Evolutionary conservation across 2,888 invertebrate species (phyloP).

Genomic region (Periphyllus acericola): DNA sequence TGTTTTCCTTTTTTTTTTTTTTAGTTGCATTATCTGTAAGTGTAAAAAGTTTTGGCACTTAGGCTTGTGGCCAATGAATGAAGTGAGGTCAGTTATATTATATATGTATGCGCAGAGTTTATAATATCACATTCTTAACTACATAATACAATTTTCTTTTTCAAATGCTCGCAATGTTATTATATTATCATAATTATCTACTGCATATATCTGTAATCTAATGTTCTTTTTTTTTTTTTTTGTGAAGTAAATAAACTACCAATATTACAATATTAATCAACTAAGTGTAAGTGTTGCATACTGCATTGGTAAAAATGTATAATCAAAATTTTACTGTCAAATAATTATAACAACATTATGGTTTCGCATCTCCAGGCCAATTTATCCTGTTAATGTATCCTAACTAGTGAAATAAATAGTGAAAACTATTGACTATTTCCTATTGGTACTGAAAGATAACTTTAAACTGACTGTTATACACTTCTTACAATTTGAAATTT

Average conservation of each 20-base stretch:
- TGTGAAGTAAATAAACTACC: constrained; percentile 40
- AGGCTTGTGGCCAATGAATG: constrained; percentile 21
- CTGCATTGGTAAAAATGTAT: not conserved
- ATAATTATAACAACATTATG: not conserved
- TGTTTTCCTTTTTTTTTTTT: constrained; percentile 26
- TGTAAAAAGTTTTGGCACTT: constrained; percentile 28
- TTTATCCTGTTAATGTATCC: not conserved
- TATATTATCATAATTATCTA: constrained; percentile 40
- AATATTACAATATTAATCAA: constrained; percentile 27
- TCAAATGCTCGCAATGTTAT: constrained; percentile 27
- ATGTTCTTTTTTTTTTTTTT: constrained; percentile 30
- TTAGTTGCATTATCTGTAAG: constrained; percentile 37
- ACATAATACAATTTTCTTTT: constrained; percentile 29
- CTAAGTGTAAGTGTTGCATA: not conserved
- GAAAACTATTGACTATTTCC: constrained; percentile 1
- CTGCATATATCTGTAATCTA: constrained; percentile 31
- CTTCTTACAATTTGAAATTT: too few species aligned
- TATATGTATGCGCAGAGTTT: constrained; percentile 16
- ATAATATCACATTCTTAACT: constrained; percentile 37
- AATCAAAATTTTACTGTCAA: not conserved
- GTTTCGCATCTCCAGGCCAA: too few species aligned
- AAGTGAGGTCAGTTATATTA: constrained; percentile 21
- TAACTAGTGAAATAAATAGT: not conserved
- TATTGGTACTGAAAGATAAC: too few species aligned
- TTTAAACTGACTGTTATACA: too few species aligned